These are phyloP conservation scores for Cyrtonyx montezumae DNA, from an alignment of 2,113 vertebrate genomes.

Conservation along the genomic window DNA sequence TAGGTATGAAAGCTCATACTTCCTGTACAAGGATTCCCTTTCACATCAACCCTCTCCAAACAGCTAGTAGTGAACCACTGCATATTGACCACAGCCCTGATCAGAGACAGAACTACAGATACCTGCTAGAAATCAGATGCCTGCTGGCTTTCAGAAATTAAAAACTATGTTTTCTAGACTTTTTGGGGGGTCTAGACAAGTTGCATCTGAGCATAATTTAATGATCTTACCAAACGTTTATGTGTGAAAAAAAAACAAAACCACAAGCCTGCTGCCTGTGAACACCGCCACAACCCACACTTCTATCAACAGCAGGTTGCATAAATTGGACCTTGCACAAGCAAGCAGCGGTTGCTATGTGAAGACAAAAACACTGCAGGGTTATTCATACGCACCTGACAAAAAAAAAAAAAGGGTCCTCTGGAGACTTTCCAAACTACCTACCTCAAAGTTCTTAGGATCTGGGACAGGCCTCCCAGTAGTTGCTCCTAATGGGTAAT, in stretches of 20 bases:
- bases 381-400: not conserved
- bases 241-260: not conserved
- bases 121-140: not conserved
- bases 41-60: not conserved
- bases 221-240: not conserved
- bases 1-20: not conserved
- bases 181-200: not conserved
- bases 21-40: not conserved
- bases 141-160: not conserved
- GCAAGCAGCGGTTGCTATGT: not conserved
- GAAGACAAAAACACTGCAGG: not conserved
- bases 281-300: not conserved
- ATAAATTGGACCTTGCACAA: not conserved
- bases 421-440: not conserved
- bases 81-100: not conserved
- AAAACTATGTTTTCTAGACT: not conserved
- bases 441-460: not conserved
- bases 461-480: not conserved
- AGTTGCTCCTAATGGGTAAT: not conserved
- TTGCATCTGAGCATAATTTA: not conserved
- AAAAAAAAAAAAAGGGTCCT: not conserved
- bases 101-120: not conserved
- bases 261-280: not conserved
- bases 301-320: not conserved
- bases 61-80: accelerated